phyloP scores from a whole-genome alignment of 2,113 vertebrate species.

The Pelodiscus sinensis region DNA sequence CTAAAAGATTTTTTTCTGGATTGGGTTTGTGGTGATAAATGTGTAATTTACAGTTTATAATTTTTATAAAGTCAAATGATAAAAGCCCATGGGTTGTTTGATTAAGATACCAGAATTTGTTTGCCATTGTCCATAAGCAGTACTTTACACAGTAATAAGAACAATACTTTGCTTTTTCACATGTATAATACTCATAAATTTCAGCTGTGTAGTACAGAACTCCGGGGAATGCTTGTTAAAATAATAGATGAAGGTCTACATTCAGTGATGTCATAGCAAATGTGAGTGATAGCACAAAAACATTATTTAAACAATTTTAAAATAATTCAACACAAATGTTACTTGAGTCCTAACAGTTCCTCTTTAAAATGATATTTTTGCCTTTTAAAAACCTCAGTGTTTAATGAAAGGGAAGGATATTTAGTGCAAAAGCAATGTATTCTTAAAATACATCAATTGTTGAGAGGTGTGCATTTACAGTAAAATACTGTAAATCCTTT shows the following conservation, averaged over 20 bases:
- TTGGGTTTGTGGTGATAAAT: neutral
- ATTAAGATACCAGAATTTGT: neutral
- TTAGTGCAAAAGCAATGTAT: neutral
- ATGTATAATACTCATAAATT: neutral
- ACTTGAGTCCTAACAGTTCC: neutral
- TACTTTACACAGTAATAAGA: neutral
- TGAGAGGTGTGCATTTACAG: neutral
- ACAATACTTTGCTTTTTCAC: neutral
- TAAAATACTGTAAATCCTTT: neutral
- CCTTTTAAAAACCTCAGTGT: neutral
- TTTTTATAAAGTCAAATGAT: neutral
- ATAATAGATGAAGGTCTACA: neutral
- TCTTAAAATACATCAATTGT: neutral
- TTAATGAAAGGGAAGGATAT: neutral
- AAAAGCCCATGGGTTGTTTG: neutral
- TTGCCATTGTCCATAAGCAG: neutral
- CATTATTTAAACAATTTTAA: neutral
- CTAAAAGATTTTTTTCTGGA: neutral
- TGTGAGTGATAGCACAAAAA: neutral
- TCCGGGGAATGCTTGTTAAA: neutral
- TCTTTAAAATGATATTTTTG: neutral
- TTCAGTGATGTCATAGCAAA: neutral
- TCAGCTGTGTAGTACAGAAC: neutral
- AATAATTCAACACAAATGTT: neutral
- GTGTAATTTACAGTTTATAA: neutral